Percentiles rank a stretch among this genome's conserved stretches.
phyloP scores from a whole-genome alignment of 2,888 invertebrate genomes.

The Nebria brevicollis region DNA sequence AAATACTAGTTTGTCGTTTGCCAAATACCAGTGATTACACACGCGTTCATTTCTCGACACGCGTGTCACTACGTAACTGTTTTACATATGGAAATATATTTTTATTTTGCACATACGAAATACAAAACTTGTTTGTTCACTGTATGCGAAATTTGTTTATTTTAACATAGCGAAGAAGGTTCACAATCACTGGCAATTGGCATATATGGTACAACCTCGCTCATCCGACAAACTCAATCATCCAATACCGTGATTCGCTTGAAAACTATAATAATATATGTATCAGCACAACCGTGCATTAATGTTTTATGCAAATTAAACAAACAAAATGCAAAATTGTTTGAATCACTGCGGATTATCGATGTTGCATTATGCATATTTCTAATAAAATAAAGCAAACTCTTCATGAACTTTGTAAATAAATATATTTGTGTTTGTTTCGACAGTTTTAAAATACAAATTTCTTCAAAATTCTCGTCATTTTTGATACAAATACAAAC shows the following conservation, averaged over 20 bases:
- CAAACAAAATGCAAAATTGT: background rate
- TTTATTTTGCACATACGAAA: no score
- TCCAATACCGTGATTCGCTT: no score
- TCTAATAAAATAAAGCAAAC: background rate
- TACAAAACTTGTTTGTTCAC: no score
- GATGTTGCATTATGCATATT: background rate
- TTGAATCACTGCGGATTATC: background rate
- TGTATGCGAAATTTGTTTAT: background rate
- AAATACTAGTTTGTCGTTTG: no score
- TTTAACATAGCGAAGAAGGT: background rate
- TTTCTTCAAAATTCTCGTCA: background rate
- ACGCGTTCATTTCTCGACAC: no score
- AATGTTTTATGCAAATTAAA: background rate
- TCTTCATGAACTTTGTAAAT: background rate
- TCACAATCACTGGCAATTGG: background rate
- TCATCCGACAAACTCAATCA: background rate
- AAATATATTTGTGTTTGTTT: background rate
- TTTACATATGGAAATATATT: no score
- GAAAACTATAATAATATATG: no score
- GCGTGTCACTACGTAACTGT: no score
- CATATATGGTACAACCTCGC: background rate
- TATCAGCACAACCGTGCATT: background rate
- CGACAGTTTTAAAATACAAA: no score
- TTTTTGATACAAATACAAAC: background rate
- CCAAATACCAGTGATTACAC: no score